These are phyloP conservation scores for Poecilus cupreus DNA, from an alignment of 2,888 invertebrate species.

Conservation along the genomic window DNA sequence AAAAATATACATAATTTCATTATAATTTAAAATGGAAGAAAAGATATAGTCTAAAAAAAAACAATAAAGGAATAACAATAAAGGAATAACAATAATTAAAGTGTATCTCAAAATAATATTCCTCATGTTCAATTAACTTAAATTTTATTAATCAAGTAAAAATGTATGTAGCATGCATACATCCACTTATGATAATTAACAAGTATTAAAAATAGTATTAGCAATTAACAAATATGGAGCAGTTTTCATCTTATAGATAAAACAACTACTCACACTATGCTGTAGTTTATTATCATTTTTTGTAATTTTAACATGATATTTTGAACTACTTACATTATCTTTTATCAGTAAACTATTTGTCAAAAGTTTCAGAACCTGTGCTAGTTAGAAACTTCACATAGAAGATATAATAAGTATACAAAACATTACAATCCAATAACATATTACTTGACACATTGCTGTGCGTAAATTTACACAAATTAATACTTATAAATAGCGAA, in stretches of 20 bases:
- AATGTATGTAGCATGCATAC: background rate
- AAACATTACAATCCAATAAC: slow-evolving; percentile 38
- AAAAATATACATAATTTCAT: too few species aligned
- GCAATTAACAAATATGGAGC: background rate
- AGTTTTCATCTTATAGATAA: slow-evolving; percentile 2
- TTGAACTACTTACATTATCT: slow-evolving; percentile 30
- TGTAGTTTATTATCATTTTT: background rate
- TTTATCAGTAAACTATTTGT: slow-evolving; percentile 10
- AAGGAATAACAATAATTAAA: too few species aligned
- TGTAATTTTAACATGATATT: background rate
- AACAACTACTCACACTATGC: background rate
- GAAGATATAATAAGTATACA: slow-evolving; percentile 39
- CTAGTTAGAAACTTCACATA: slow-evolving; percentile 29
- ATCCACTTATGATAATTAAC: background rate
- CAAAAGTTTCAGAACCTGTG: slow-evolving; percentile 21
- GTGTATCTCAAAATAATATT: too few species aligned
- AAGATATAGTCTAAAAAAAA: too few species aligned
- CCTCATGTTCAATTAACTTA: too few species aligned
- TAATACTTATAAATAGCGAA: background rate
- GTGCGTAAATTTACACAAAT: background rate
- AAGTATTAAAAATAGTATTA: slow-evolving; percentile 2
- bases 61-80: too few species aligned
- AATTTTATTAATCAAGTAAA: too few species aligned
- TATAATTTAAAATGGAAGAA: too few species aligned
- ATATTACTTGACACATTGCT: slow-evolving; percentile 29